phyloP scores from a whole-genome alignment of 2,113 vertebrate genomes.

The Gambusia affinis region DNA sequence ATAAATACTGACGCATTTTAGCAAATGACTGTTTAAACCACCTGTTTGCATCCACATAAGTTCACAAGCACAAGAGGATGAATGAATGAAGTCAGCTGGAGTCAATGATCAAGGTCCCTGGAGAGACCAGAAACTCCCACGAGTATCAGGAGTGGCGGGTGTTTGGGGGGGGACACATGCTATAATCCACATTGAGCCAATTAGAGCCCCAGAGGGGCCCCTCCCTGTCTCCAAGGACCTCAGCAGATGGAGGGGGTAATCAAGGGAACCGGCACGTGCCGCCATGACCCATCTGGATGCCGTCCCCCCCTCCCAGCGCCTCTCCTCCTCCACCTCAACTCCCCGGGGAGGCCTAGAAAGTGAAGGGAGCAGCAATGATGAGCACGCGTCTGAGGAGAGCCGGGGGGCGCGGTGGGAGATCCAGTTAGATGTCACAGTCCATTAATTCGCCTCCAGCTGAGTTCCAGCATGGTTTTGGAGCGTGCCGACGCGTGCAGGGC shows the following conservation, averaged over 20 bases:
- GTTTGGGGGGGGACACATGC: slow-evolving; percentile 35
- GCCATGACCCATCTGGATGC: slow-evolving; percentile 65
- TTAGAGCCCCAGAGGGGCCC: slow-evolving; percentile 73
- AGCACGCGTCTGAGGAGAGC: slow-evolving; percentile 64
- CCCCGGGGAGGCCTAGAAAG: slow-evolving; percentile 51
- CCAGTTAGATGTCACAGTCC: slow-evolving; percentile 58
- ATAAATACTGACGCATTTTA: no score
- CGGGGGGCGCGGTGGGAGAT: slow-evolving; percentile 31
- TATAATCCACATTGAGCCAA: slow-evolving; percentile 80
- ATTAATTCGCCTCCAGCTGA: slow-evolving; percentile 68
- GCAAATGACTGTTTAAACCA: background rate
- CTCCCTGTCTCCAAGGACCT: slow-evolving; percentile 58
- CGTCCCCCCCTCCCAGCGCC: slow-evolving; percentile 28
- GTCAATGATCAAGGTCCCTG: slow-evolving; percentile 44
- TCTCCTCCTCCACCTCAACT: slow-evolving; percentile 30
- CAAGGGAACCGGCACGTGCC: slow-evolving; percentile 60
- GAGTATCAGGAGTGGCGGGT: slow-evolving; percentile 50
- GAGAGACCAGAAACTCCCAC: slow-evolving; percentile 58
- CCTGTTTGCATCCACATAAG: slow-evolving; percentile 41
- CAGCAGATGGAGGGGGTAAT: slow-evolving; percentile 76
- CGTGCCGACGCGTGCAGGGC: slow-evolving; percentile 55
- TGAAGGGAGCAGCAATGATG: slow-evolving; percentile 58
- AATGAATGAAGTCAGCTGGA: slow-evolving; percentile 38
- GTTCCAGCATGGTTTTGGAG: slow-evolving; percentile 57
- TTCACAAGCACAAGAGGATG: slow-evolving; percentile 31